Conservation (phyloP, 2,113 vertebrate genomes). For the Vanacampus margaritifer region DNA sequence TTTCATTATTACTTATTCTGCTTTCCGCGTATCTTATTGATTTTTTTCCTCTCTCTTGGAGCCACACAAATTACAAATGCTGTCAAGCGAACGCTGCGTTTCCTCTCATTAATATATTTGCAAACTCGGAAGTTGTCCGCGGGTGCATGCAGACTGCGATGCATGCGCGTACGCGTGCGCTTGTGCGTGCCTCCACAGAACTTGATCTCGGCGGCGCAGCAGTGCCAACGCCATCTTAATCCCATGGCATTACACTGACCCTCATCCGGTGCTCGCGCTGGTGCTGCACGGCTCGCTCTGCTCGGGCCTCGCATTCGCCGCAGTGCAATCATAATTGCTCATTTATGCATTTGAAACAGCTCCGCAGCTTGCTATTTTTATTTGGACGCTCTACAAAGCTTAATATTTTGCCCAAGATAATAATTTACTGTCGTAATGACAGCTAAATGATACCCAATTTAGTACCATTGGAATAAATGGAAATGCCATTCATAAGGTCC, state of each 20-base stretch:
- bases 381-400: not conserved
- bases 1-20: not conserved
- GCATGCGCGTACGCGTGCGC: constrained; percentile 17
- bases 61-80: constrained; percentile 31
- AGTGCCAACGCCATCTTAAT: constrained; percentile 52
- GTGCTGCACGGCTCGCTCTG: not conserved
- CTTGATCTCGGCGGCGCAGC: constrained; percentile 46
- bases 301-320: not conserved
- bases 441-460: too few relatives aligned
- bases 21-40: not conserved
- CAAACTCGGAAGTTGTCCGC: not conserved
- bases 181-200: constrained; percentile 47
- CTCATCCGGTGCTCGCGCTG: constrained; percentile 23
- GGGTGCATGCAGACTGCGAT: constrained; percentile 8
- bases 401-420: too few relatives aligned
- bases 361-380: not conserved
- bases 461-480: not conserved
- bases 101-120: not conserved
- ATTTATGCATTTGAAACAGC: not conserved
- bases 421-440: too few relatives aligned
- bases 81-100: not conserved
- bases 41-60: not conserved
- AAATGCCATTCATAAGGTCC: too few relatives aligned
- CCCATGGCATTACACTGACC: constrained; percentile 42
- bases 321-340: not conserved